These are phyloP conservation scores for Limnephilus lunatus DNA, from an alignment of 2,888 invertebrate species.

Conservation along the genomic window DNA sequence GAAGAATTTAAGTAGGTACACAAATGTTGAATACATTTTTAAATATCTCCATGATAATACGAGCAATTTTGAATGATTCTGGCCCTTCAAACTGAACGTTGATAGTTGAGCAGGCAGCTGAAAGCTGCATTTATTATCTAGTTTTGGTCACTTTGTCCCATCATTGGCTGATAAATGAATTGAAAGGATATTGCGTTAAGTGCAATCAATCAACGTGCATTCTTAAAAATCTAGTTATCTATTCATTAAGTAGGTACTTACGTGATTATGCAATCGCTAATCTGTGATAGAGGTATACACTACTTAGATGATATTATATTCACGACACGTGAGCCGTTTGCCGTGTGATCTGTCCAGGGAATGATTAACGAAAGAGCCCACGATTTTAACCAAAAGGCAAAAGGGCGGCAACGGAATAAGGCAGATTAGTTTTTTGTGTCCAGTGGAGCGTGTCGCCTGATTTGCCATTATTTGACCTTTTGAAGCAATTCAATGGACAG, in stretches of 20 bases:
- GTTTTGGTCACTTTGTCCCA: background rate
- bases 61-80: no score
- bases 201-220: conserved; percentile 35
- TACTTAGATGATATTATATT: conserved; percentile 19
- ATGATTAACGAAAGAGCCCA: background rate
- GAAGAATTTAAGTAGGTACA: no score
- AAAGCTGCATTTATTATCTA: background rate
- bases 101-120: background rate
- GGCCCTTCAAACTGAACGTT: background rate
- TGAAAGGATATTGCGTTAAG: conserved; percentile 3
- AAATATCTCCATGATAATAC: no score
- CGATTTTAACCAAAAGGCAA: conserved; percentile 11
- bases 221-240: background rate
- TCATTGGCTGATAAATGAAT: background rate
- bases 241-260: conserved; percentile 1
- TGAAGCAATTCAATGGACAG: background rate
- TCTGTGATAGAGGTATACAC: background rate
- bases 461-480: background rate
- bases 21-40: no score
- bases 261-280: conserved; percentile 21
- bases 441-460: background rate
- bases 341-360: conserved; percentile 7
- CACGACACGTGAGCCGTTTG: background rate
- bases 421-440: conserved; percentile 6
- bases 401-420: background rate